These are phyloP conservation scores for Acomys russatus DNA, from an alignment of 2,797 vertebrate species.

Conservation along the genomic window DNA sequence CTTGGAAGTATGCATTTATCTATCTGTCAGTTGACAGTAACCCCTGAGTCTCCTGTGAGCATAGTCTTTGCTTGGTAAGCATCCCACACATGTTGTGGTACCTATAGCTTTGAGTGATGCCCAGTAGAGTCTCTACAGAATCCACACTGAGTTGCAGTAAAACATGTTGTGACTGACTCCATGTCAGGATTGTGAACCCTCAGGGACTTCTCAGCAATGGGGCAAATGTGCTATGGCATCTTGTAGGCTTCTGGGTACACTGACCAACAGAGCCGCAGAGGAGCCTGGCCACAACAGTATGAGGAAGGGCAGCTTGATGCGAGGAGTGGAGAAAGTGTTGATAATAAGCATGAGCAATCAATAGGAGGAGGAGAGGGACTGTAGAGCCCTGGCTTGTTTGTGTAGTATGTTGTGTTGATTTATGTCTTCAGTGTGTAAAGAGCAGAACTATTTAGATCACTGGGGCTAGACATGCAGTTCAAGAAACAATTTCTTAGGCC, in stretches of 20 bases:
- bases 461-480: conserved; percentile 68
- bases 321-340: conserved; percentile 36
- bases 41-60: not conserved
- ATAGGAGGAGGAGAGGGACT: conserved; percentile 49
- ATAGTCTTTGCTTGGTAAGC: not conserved
- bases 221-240: not conserved
- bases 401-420: conserved; percentile 70
- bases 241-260: not conserved
- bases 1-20: not conserved
- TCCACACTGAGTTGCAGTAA: not conserved
- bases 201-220: not conserved
- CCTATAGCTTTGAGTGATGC: not conserved
- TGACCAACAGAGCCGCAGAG: not conserved
- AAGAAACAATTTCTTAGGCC: conserved; percentile 59
- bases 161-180: not conserved
- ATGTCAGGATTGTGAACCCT: not conserved
- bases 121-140: not conserved
- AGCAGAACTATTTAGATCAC: conserved; percentile 63
- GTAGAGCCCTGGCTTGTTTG: conserved; percentile 43
- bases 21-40: not conserved
- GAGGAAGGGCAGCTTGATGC: not conserved
- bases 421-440: conserved; percentile 66
- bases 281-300: not conserved
- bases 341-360: conserved; percentile 38
- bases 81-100: not conserved